These are phyloP conservation scores for Donacobius atricapilla DNA, from an alignment of 2,113 vertebrate species.

Conservation along the genomic window DNA sequence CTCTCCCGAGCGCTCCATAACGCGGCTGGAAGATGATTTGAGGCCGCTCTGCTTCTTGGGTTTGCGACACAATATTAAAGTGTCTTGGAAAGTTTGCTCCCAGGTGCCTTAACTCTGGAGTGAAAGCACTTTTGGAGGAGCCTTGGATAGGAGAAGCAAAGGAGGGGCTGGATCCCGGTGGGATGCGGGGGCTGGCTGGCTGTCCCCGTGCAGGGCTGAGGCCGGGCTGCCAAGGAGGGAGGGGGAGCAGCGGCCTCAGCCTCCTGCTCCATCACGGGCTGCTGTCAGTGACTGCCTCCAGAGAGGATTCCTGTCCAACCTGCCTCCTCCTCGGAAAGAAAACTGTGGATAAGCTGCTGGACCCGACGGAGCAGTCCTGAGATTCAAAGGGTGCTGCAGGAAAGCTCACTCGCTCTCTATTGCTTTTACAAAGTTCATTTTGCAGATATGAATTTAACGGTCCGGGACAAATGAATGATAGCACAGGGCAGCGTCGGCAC, in stretches of 20 bases:
- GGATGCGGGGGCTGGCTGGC: neutral
- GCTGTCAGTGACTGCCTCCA: neutral
- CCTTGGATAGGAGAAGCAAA: neutral
- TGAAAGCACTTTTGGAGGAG: neutral
- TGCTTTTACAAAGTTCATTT: neutral
- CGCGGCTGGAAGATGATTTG: neutral
- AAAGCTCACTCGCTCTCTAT: accelerated
- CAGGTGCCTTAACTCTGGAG: neutral
- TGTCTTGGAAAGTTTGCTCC: neutral
- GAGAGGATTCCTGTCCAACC: neutral
- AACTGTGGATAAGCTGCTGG: neutral
- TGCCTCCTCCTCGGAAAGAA: neutral
- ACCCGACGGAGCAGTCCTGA: neutral
- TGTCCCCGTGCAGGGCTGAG: accelerated
- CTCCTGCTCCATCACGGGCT: neutral
- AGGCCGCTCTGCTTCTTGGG: neutral
- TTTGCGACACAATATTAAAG: neutral
- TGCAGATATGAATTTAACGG: neutral
- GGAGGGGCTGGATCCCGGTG: neutral
- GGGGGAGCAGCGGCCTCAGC: neutral
- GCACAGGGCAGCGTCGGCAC: neutral
- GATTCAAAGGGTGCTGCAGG: neutral
- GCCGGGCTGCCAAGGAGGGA: neutral
- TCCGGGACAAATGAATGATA: neutral
- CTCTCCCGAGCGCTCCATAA: accelerated